These are phyloP conservation scores for Lomographa bimaculata DNA, from an alignment of 2,888 invertebrate species.

Conservation along the genomic window DNA sequence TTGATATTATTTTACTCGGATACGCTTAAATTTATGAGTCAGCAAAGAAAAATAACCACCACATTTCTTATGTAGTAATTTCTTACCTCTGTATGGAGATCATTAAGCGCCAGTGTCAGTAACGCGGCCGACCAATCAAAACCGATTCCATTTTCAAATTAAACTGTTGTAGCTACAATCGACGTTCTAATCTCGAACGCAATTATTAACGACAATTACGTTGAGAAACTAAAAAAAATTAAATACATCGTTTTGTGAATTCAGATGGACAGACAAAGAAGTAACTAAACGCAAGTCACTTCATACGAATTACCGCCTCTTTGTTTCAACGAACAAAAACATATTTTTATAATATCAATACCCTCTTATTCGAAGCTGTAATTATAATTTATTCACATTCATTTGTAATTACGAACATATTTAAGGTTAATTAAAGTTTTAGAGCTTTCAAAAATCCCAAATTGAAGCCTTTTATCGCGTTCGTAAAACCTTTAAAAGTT, in stretches of 20 bases:
- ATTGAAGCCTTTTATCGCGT: slow-evolving; percentile 42
- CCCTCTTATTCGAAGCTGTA: slow-evolving; percentile 58
- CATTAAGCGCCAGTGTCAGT: slow-evolving; percentile 45
- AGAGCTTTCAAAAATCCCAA: slow-evolving; percentile 43
- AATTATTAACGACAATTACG: slow-evolving; percentile 76
- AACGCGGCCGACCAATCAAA: slow-evolving; percentile 39
- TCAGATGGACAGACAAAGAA: slow-evolving; percentile 66
- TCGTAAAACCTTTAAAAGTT: slow-evolving; percentile 34
- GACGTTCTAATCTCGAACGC: slow-evolving; percentile 51
- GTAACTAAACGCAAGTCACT: slow-evolving; percentile 75
- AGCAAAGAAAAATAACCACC: too few relatives aligned
- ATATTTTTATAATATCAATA: slow-evolving; percentile 64
- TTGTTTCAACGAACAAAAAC: slow-evolving; percentile 78
- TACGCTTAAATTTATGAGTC: too few relatives aligned
- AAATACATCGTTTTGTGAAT: slow-evolving; percentile 68
- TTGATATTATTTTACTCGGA: neutral
- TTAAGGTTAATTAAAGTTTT: slow-evolving; percentile 68
- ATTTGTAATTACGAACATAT: slow-evolving; percentile 56
- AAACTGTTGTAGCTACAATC: slow-evolving; percentile 50
- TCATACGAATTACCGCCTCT: slow-evolving; percentile 77
- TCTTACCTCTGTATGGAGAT: slow-evolving; percentile 45
- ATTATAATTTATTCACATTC: slow-evolving; percentile 47
- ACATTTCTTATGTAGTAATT: slow-evolving; percentile 22
- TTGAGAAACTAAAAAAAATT: slow-evolving; percentile 56
- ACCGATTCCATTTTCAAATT: slow-evolving; percentile 40